Base-by-base conservation (phyloP, 1,140 invertebrate species). In the Brachionus sp. region DNA sequence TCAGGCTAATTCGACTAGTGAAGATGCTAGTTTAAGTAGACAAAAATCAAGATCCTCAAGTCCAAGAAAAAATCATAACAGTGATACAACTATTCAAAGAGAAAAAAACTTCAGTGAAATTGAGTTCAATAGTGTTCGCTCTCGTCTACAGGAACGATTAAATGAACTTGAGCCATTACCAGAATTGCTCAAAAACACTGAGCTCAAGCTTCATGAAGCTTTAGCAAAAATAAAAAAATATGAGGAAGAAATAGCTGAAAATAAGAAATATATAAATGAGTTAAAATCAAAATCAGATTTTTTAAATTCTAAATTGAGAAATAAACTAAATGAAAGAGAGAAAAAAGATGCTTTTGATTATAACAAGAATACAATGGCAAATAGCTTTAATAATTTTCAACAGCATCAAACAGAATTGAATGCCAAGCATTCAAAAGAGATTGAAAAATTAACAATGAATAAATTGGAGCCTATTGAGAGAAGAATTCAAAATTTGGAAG, bases 141-240 rank as follows among this genome's bases (percentile, higher is more conserved):
- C 70, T 35, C 84, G 87, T 12, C 85, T 89, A 9, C 87, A 88
- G 53, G 85, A 87, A 68, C 83, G 88, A 10, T 85, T 89, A 19
- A 84, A 87, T 35, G 88, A 89, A 83, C 85, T 89, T 75, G 88
- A 89, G 77, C 88, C 88, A 39, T 84, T 89, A 46, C 88, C 88
- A 10, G 88, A 89, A 80, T 84, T 89, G 82, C 85, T 89, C 10
- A 86, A 87, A 70, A 85, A 86, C 44, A 87, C 88, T 25, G 88
- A 89, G 80, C 84, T 88, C 2, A 85, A 85, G 64, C 84, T 88
- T 13, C 87, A 88, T 33, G 87, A 88, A 19, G 84, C 86, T 13
- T 86, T 86, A 6, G 86, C 88, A 53, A 85, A 86, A 53, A 80
- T 88, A 23, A 82, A 85, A 19, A 25, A 68, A 6, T 87, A 86